Base-by-base conservation (phyloP, 2,888 invertebrate species). In the Notodonta ziczac region DNA sequence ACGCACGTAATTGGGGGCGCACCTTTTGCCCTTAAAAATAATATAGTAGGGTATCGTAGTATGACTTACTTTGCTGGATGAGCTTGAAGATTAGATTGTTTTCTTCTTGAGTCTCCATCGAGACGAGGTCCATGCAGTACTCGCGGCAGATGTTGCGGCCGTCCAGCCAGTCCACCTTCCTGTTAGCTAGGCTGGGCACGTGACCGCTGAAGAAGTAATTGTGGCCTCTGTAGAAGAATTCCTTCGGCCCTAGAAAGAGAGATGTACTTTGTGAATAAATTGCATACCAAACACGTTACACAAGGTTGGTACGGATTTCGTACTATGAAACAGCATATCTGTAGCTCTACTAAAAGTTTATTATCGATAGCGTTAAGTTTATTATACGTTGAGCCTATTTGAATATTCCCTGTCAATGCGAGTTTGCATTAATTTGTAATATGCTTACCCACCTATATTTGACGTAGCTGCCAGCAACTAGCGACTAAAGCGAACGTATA, bases 91-190 rank as follows among this genome's bases (percentile, higher is more conserved):
- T 96, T 81, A 98, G 95, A 89, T 98, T 97, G 85, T 98, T 98
- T 88, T 98, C 97, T 86, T 97, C 97, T 89, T 98, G 97, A 12
- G 97, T 97, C 88, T 98, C 98, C 88, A 98, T 94, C 24, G 97
- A 97, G 56, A 98, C 96, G 76, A 98, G 95, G 89, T 98, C 98
- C 98, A 98, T 98, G 90, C 98, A 98, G 90, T 98, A 98, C 87
- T 98, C 97, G 72, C 98, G 95, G 94, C 98, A 98, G 80, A 97
- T 95, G 89, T 98, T 98, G 79, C 98, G 96, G 39, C 97, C 98
- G 79, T 98, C 98, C 75, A 98, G 89, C 98, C 98, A 98, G 89
- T 98, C 98, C 57, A 97, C 95, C 91, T 97, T 97, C 86, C 96
- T 96, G 84, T 96, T 97, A 63, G 97, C 96, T 68, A 97, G 95